Evolutionary conservation across 2,113 vertebrate species (phyloP).

Genomic region (Chloroceryle aenea): DNA sequence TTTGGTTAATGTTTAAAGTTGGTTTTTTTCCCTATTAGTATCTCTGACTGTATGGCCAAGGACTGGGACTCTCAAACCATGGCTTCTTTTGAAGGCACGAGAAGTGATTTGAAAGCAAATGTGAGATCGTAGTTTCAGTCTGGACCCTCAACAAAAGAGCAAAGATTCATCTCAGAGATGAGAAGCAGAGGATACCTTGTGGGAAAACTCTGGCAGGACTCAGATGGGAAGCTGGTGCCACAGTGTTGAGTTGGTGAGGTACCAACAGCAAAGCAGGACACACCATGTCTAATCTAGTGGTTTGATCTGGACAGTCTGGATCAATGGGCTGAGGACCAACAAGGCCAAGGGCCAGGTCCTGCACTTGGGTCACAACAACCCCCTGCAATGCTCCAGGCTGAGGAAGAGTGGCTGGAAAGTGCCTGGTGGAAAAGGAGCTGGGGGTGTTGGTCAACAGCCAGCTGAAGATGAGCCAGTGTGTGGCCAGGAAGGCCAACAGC

Average conservation of each 20-base stretch:
- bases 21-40: neutral
- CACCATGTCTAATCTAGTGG: neutral
- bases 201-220: neutral
- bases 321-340: too few relatives aligned
- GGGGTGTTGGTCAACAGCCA: too few relatives aligned
- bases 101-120: neutral
- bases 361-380: too few relatives aligned
- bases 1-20: neutral
- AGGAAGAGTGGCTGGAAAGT: too few relatives aligned
- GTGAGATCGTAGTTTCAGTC: neutral
- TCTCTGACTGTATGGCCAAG: neutral
- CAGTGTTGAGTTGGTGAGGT: accelerated
- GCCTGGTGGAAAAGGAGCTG: too few relatives aligned
- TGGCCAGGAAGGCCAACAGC: too few relatives aligned
- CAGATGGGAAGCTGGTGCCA: accelerated
- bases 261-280: neutral
- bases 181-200: neutral
- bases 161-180: neutral
- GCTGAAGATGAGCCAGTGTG: too few relatives aligned
- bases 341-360: too few relatives aligned
- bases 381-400: too few relatives aligned
- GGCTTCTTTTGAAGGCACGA: neutral
- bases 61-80: accelerated
- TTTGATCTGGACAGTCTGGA: too few relatives aligned
- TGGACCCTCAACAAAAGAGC: neutral